These are phyloP conservation scores for Lagocephalus sceleratus DNA, from an alignment of 2,797 vertebrate species.

Conservation along the genomic window DNA sequence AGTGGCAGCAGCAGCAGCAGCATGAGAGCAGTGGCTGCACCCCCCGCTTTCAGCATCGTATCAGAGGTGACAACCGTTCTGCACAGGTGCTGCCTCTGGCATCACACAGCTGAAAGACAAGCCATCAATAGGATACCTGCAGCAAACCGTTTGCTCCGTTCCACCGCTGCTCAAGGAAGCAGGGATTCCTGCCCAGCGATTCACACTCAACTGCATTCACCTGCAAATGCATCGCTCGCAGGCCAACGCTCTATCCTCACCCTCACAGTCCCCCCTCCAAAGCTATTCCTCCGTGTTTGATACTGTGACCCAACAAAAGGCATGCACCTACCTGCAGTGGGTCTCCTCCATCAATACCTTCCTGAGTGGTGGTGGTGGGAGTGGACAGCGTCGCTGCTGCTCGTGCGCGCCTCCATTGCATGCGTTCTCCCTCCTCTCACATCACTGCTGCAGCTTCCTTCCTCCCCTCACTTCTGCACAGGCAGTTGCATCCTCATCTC, in stretches of 20 bases:
- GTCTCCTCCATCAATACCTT: constrained; percentile 39
- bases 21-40: constrained; percentile 51
- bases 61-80: constrained; percentile 54
- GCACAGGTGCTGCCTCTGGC: constrained; percentile 46
- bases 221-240: constrained; percentile 14
- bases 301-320: constrained; percentile 16
- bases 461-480: constrained; percentile 55
- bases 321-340: constrained; percentile 33
- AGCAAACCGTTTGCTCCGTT: not conserved
- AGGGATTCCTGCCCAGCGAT: not conserved
- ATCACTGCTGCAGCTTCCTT: constrained; percentile 53
- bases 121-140: not conserved
- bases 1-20: constrained; percentile 64
- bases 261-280: constrained; percentile 23
- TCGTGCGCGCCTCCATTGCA: constrained; percentile 57
- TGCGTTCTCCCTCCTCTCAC: constrained; percentile 43
- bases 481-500: constrained; percentile 41
- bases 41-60: constrained; percentile 70
- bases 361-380: constrained; percentile 15
- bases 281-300: constrained; percentile 14
- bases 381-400: constrained; percentile 32
- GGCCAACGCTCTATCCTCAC: constrained; percentile 14
- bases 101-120: constrained; percentile 35
- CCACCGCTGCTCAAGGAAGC: too few relatives aligned
- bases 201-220: constrained; percentile 7